Conservation (phyloP, 1,140 invertebrate genomes). For the Atopsyche davidsoni region DNA sequence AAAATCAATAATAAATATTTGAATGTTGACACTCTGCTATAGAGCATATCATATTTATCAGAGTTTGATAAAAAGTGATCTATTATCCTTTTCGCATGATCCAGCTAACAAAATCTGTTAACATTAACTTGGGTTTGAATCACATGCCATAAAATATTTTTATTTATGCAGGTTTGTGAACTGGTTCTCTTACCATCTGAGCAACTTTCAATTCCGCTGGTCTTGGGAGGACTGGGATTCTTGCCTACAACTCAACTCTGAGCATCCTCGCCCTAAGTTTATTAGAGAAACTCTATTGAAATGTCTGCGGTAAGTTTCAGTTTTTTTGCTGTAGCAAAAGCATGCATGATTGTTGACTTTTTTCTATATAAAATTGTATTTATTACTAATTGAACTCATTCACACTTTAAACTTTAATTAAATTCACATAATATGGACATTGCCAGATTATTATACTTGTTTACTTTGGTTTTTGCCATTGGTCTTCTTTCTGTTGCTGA, state of each 20-base stretch:
- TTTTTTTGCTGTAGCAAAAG: too few relatives aligned
- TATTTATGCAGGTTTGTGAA: slow-evolving; percentile 66
- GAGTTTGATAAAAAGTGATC: too few relatives aligned
- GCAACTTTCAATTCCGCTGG: slow-evolving; percentile 99
- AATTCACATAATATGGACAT: neutral
- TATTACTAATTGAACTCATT: slow-evolving; percentile 1
- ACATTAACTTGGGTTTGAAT: neutral
- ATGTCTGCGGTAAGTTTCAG: slow-evolving; percentile 67
- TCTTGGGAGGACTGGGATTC: slow-evolving; percentile 95
- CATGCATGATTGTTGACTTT: too few relatives aligned
- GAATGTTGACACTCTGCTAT: too few relatives aligned
- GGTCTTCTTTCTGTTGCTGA: too few relatives aligned
- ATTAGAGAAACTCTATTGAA: slow-evolving; percentile 88
- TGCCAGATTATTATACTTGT: too few relatives aligned
- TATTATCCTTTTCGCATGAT: too few relatives aligned
- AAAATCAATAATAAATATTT: neutral
- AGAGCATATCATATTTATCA: too few relatives aligned
- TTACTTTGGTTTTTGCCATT: too few relatives aligned
- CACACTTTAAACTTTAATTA: slow-evolving; percentile 1
- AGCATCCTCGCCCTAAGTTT: slow-evolving; percentile 94
- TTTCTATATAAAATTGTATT: too few relatives aligned
- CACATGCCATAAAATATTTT: too few relatives aligned
- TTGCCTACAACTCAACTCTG: slow-evolving; percentile 75
- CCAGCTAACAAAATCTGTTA: too few relatives aligned
- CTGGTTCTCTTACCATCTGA: slow-evolving; percentile 99